Conservation (phyloP, 2,888 invertebrate species). For the Bugulina stolonifera region DNA sequence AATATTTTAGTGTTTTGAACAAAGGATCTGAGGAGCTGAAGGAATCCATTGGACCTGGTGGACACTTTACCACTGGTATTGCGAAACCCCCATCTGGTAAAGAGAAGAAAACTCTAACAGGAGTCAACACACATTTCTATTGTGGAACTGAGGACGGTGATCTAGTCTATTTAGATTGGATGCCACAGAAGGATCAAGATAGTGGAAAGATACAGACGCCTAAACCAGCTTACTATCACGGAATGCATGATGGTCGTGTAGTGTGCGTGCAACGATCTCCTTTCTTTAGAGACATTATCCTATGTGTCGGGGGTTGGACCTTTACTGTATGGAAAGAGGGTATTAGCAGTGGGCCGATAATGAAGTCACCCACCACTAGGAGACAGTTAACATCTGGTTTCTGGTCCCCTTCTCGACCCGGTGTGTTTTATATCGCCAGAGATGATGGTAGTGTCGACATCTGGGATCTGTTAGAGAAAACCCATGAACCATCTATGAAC, state of each 20-base stretch:
- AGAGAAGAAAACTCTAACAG: constrained; percentile 45
- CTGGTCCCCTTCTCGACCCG: constrained; percentile 73
- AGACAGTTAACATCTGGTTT: constrained; percentile 52
- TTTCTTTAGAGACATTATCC: constrained; percentile 60
- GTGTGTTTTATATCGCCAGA: constrained; percentile 66
- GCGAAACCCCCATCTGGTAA: constrained; percentile 45
- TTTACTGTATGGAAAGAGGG: constrained; percentile 71
- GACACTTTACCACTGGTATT: constrained; percentile 35
- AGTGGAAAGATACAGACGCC: constrained; percentile 52
- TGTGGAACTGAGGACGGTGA: constrained; percentile 54
- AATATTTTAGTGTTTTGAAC: constrained; percentile 37
- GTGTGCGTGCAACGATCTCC: constrained; percentile 57
- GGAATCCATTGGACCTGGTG: constrained; percentile 33
- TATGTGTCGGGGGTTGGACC: constrained; percentile 69
- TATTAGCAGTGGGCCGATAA: constrained; percentile 53
- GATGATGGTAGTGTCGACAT: constrained; percentile 71
- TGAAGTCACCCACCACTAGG: constrained; percentile 38
- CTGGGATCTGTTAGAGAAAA: constrained; percentile 71
- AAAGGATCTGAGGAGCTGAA: constrained; percentile 33
- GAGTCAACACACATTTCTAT: constrained; percentile 50
- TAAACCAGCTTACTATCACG: constrained; percentile 51
- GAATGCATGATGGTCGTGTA: constrained; percentile 49
- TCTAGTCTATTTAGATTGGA: constrained; percentile 53
- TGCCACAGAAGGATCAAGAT: constrained; percentile 54
- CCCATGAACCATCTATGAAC: constrained; percentile 64